Percentiles rank a stretch among this genome's conserved stretches.
Evolutionary conservation across 1,140 invertebrate genomes (phyloP).

Genomic region (Orchestia grillus): DNA sequence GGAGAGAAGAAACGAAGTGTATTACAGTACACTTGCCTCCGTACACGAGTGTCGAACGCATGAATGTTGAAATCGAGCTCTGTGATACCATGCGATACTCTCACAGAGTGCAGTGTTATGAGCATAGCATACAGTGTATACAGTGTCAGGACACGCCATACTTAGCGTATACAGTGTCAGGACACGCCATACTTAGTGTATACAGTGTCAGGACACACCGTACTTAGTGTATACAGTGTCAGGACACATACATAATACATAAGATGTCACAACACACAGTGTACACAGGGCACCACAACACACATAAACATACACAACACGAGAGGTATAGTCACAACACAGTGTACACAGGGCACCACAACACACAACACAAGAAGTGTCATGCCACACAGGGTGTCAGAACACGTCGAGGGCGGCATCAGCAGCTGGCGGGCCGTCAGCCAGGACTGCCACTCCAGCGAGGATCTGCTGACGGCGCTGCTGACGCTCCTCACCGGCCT

Average conservation of each 20-base stretch:
- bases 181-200: background rate
- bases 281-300: background rate
- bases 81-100: too few relatives aligned
- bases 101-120: background rate
- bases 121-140: background rate
- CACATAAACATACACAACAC: background rate
- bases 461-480: constrained; percentile 73
- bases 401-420: constrained; percentile 74
- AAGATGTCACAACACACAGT: background rate
- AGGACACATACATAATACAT: background rate
- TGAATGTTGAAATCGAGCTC: too few relatives aligned
- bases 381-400: constrained; percentile 73
- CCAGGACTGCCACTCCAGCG: constrained; percentile 74
- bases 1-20: too few relatives aligned
- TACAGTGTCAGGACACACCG: background rate
- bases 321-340: background rate
- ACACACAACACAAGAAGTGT: background rate
- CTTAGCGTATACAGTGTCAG: background rate
- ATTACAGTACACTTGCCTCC: too few relatives aligned
- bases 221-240: background rate
- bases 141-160: background rate
- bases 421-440: constrained; percentile 74
- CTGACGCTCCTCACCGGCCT: constrained; percentile 72
- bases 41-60: too few relatives aligned
- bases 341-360: background rate